Conservation (phyloP, 2,888 invertebrate genomes). For the Agrochola macilenta region DNA sequence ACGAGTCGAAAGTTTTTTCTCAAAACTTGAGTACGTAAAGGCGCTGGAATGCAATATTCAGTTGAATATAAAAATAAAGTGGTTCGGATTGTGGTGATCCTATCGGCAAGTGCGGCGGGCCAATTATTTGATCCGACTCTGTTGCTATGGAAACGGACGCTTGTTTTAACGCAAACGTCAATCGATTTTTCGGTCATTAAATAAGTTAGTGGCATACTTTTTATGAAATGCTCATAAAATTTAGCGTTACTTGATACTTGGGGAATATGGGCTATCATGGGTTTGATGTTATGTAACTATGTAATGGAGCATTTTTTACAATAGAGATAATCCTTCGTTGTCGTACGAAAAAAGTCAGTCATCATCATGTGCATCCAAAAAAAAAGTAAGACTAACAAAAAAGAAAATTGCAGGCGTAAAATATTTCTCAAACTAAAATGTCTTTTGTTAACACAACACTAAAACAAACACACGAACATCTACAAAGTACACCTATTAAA, state of each 20-base stretch:
- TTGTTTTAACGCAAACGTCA: slow-evolving; percentile 63
- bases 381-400: background rate
- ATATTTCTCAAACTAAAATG: background rate
- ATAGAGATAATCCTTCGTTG: background rate
- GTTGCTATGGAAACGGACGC: slow-evolving; percentile 81
- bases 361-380: too few species aligned
- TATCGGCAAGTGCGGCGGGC: slow-evolving; percentile 71
- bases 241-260: slow-evolving; percentile 50
- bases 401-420: background rate
- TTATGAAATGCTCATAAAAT: slow-evolving; percentile 59
- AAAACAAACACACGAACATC: slow-evolving; percentile 3
- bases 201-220: slow-evolving; percentile 61
- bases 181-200: slow-evolving; percentile 69
- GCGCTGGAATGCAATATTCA: slow-evolving; percentile 79
- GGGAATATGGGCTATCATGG: slow-evolving; percentile 36
- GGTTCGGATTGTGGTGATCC: slow-evolving; percentile 73
- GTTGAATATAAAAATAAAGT: slow-evolving; percentile 75
- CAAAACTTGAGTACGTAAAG: slow-evolving; percentile 66
- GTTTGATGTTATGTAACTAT: slow-evolving; percentile 36
- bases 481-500: background rate
- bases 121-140: slow-evolving; percentile 79
- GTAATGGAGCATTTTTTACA: slow-evolving; percentile 19
- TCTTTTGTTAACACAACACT: background rate
- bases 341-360: too few species aligned
- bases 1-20: slow-evolving; percentile 69